Percentiles rank a stretch among this genome's conserved stretches.
phyloP scores from a whole-genome alignment of 2,113 vertebrate genomes.

The Callipepla californica region DNA sequence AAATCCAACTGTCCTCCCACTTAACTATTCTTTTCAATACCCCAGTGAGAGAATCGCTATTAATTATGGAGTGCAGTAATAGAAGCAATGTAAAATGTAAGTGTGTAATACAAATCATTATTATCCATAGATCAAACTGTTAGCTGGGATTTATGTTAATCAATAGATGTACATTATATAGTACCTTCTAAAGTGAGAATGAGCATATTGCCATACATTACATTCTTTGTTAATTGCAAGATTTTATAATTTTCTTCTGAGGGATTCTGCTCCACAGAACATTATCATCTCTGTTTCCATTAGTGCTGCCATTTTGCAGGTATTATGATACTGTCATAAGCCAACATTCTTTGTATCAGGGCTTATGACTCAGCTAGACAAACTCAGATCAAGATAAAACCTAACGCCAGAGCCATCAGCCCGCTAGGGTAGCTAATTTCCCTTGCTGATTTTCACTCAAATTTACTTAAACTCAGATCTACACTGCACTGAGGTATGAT shows the following conservation, averaged over 20 bases:
- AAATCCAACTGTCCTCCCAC: slow-evolving; percentile 24
- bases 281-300: not conserved
- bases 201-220: slow-evolving; percentile 15
- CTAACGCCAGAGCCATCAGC: not conserved
- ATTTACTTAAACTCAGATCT: not conserved
- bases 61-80: not conserved
- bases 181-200: not conserved
- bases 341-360: not conserved
- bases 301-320: not conserved
- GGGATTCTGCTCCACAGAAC: not conserved
- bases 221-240: slow-evolving; percentile 25
- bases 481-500: not conserved
- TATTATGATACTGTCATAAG: not conserved
- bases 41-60: not conserved
- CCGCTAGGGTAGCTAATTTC: not conserved
- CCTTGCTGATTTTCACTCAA: not conserved
- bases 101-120: slow-evolving; percentile 10
- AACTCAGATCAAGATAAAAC: not conserved
- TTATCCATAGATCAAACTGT: slow-evolving; percentile 25
- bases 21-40: not conserved
- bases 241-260: slow-evolving; percentile 32
- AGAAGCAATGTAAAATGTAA: slow-evolving; percentile 31
- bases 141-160: slow-evolving; percentile 22
- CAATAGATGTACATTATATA: slow-evolving; percentile 40
- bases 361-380: not conserved